phyloP scores from a whole-genome alignment of 2,797 vertebrate species.

The Sebastolobus alascanus region DNA sequence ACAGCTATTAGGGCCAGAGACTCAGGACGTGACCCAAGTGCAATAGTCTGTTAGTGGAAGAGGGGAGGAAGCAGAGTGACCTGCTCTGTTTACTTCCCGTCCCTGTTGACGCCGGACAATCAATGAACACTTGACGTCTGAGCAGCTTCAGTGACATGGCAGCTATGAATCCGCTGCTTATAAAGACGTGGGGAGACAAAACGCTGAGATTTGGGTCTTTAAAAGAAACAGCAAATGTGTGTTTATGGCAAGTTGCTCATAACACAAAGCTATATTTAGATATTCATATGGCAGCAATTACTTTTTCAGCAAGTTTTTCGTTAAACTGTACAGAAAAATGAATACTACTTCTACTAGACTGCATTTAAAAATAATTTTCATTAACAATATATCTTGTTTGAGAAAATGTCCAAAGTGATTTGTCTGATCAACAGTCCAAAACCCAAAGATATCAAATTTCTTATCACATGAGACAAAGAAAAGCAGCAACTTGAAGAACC shows the following conservation, averaged over 20 bases:
- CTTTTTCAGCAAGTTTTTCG: not conserved
- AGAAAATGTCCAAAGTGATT: too few relatives aligned
- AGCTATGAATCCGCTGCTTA: not conserved
- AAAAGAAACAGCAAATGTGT: not conserved
- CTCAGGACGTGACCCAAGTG: slow-evolving; percentile 44
- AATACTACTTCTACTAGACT: not conserved
- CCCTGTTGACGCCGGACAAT: not conserved
- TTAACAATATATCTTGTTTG: not conserved
- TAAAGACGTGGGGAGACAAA: not conserved
- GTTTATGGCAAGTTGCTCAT: not conserved
- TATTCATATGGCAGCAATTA: slow-evolving; percentile 1
- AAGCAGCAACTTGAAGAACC: not conserved
- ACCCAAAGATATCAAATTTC: not conserved
- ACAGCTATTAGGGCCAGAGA: slow-evolving; percentile 48
- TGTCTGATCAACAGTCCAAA: not conserved
- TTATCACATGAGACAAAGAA: not conserved
- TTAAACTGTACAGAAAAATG: not conserved
- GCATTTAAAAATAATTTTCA: not conserved
- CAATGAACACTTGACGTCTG: not conserved
- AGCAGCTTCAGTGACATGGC: not conserved
- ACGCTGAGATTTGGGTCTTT: not conserved
- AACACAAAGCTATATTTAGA: not conserved
- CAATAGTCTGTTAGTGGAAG: slow-evolving; percentile 1
- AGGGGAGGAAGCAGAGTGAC: slow-evolving; percentile 14
- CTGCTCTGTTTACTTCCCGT: slow-evolving; percentile 48